phyloP scores from a whole-genome alignment of 2,888 invertebrate species.

The Ennomos fuscantarius region DNA sequence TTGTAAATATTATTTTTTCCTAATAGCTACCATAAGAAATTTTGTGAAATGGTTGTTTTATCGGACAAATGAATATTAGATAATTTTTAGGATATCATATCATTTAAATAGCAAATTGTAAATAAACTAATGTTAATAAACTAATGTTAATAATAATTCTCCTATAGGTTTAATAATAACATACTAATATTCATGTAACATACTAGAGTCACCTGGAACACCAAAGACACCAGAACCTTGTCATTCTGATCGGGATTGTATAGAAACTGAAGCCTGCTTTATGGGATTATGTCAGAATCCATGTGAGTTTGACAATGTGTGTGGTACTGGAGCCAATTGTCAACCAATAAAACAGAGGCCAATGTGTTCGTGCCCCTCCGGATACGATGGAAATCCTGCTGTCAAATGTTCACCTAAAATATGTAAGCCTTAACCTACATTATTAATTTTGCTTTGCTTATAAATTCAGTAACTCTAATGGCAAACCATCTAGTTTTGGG shows the following conservation, averaged over 20 bases:
- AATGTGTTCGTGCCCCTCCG: slow-evolving; percentile 92
- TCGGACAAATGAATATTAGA: slow-evolving; percentile 70
- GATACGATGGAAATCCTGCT: slow-evolving; percentile 93
- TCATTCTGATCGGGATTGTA: slow-evolving; percentile 93
- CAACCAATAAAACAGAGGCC: slow-evolving; percentile 93
- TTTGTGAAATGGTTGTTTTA: slow-evolving; percentile 59
- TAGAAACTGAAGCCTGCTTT: slow-evolving; percentile 92
- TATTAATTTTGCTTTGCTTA: slow-evolving; percentile 46
- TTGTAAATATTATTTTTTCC: background rate
- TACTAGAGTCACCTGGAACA: slow-evolving; percentile 88
- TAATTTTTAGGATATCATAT: slow-evolving; percentile 12
- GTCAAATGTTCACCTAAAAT: slow-evolving; percentile 91
- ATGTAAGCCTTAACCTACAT: slow-evolving; percentile 86
- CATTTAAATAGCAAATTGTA: slow-evolving; percentile 42
- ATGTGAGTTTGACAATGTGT: slow-evolving; percentile 92
- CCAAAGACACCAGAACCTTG: slow-evolving; percentile 91
- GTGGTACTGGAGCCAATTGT: slow-evolving; percentile 91
- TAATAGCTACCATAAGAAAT: background rate
- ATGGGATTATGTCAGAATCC: slow-evolving; percentile 93
- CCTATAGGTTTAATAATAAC: slow-evolving; percentile 61
- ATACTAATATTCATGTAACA: slow-evolving; percentile 74
- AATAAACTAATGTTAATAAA: slow-evolving; percentile 50
- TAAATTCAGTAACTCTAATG: slow-evolving; percentile 25
- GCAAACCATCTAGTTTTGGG: slow-evolving; percentile 1
- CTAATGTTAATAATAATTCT: slow-evolving; percentile 45